Evolutionary conservation across 2,113 vertebrate genomes (phyloP), one percentile per base, ranked within the genome.

Genomic region (Oreochromis spilurus): DNA sequence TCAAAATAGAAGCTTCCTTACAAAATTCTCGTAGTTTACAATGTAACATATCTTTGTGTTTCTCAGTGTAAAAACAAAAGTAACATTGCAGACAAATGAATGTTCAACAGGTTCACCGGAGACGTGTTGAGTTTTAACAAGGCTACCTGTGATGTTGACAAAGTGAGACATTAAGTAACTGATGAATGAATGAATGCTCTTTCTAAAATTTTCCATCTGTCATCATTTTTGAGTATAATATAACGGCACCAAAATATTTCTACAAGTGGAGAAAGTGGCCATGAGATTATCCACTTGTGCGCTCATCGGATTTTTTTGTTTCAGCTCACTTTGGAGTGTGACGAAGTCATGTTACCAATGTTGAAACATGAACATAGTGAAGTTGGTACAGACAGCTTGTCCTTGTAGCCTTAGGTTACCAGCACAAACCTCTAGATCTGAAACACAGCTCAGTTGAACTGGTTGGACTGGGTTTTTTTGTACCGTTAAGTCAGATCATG

Each of bases 1-100:
- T 95, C 87, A 93, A 94, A 95, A 96, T 92, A 95, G 87, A 95
- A 91, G 91, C 90, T 93, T 94, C 90, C 91, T 90, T 93, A 94
- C 87, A 95, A 94, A 95, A 94, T 79, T 89, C 83, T 94, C 90
- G 67, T 93, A 80, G 84, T 91, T 94, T 92, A 96, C 92, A 95
- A 91, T 90, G 85, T 91, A 88, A 93, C 89, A 84, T 52, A 54
- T 91, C 77, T 93, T 92, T 90, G 83, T 83, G 85, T 92, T 90
- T 92, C 78, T 90, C 79, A 92, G 91, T 91, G 88, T 91, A 91
- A 86, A 88, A 90, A 82, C 34, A 79, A 85, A 88, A 72, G 21
- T 67, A 38, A 67, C 60, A 21, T 5, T 21, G 60, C 34, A 21
- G 60, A 58, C 40, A 50, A 75, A 77, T 60, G 48, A 93, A 82